A percentile compares a stretch with the other conserved stretches of the same genome.
Conservation (phyloP, 2,888 invertebrate genomes). For the Lithophane semibrunnea region DNA sequence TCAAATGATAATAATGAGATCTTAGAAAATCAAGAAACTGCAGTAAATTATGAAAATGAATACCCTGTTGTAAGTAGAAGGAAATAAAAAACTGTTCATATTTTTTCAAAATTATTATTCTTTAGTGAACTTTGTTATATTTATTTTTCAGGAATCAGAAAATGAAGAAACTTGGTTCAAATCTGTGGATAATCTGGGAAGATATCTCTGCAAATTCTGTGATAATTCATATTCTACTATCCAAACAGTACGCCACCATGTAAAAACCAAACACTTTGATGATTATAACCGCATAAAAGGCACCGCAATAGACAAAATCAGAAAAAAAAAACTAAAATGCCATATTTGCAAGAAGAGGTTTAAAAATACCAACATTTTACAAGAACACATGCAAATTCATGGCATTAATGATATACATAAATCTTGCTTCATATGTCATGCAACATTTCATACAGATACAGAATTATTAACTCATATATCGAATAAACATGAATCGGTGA, state of each 20-base stretch:
- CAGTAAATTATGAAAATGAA: slow-evolving; percentile 17
- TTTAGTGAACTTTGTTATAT: neutral
- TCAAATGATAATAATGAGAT: neutral
- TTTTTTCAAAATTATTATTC: no score
- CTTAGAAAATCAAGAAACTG: neutral
- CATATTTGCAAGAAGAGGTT: slow-evolving; percentile 53
- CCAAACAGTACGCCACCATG: slow-evolving; percentile 58
- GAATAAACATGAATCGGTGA: slow-evolving; percentile 23
- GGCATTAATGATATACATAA: slow-evolving; percentile 37
- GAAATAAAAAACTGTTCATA: neutral
- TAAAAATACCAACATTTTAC: slow-evolving; percentile 20
- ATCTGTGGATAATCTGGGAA: slow-evolving; percentile 23
- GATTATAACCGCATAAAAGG: slow-evolving; percentile 37
- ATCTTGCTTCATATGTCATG: slow-evolving; percentile 48
- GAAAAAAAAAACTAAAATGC: slow-evolving; percentile 49
- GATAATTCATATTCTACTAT: slow-evolving; percentile 68
- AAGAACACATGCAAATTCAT: slow-evolving; percentile 47
- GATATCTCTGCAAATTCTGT: slow-evolving; percentile 65
- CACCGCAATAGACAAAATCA: slow-evolving; percentile 2
- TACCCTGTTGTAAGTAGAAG: slow-evolving; percentile 32
- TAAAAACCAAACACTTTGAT: slow-evolving; percentile 45
- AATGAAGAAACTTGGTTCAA: slow-evolving; percentile 48
- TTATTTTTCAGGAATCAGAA: slow-evolving; percentile 40
- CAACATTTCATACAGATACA: slow-evolving; percentile 22
- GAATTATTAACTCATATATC: slow-evolving; percentile 46